Conservation (phyloP, 2,113 vertebrate species). For the Australoheros scitulus region DNA sequence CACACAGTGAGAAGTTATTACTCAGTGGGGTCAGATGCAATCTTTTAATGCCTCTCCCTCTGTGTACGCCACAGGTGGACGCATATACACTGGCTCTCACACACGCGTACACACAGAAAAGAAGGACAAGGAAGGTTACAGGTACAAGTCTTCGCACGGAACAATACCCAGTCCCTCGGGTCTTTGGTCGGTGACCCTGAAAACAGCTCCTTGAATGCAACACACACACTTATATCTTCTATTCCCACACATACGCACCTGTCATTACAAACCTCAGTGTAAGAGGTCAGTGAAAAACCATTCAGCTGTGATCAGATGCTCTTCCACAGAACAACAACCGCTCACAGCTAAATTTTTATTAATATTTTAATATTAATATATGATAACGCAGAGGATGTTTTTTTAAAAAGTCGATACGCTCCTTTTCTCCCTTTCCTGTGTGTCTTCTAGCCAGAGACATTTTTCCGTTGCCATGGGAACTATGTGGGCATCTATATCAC, state of each 20-base stretch:
- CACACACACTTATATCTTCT: neutral
- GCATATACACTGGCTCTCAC: neutral
- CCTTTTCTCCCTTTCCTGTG: neutral
- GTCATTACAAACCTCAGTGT: neutral
- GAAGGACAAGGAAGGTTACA: conserved; percentile 39
- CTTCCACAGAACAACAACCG: conserved; percentile 15
- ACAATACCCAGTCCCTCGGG: conserved; percentile 13
- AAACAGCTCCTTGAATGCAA: conserved; percentile 4
- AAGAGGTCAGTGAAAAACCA: conserved; percentile 16
- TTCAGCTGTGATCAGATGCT: conserved; percentile 31
- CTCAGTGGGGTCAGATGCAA: conserved; percentile 57
- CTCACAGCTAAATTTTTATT: conserved; percentile 21
- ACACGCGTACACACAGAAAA: neutral
- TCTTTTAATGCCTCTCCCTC: conserved; percentile 56
- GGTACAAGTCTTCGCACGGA: conserved; percentile 26
- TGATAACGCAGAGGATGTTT: neutral
- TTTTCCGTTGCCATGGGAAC: conserved; percentile 77
- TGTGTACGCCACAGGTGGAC: conserved; percentile 39
- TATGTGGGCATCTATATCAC: conserved; percentile 70
- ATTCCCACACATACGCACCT: neutral
- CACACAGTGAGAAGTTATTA: conserved; percentile 45
- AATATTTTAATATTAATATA: too few species aligned
- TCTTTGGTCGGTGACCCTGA: conserved; percentile 39
- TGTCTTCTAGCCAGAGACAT: conserved; percentile 30
- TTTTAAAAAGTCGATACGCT: conserved; percentile 8